Evolutionary conservation across 2,888 invertebrate species (phyloP).

Genomic region (Mythimna ferrago): DNA sequence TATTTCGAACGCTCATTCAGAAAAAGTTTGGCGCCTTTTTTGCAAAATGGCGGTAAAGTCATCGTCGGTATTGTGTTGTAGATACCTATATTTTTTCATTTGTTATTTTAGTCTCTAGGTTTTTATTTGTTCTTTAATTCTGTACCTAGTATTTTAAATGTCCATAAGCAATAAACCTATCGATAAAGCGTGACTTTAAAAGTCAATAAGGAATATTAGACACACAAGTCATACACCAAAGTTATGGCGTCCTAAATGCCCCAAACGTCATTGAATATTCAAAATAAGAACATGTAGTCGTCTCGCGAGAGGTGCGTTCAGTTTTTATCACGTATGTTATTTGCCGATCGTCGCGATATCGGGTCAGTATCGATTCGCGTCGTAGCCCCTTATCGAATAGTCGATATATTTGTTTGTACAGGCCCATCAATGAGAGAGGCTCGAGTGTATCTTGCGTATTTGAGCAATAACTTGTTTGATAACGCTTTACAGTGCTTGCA

Average conservation of each 20-base stretch:
- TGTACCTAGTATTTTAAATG: not conserved
- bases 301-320: conserved; percentile 71
- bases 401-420: conserved; percentile 87
- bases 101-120: not conserved
- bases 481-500: conserved; percentile 83
- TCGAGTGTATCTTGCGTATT: conserved; percentile 88
- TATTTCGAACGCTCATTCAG: conserved; percentile 67
- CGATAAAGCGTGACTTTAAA: not conserved
- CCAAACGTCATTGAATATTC: conserved; percentile 54
- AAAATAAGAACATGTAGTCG: conserved; percentile 57
- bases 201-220: conserved; percentile 21
- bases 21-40: conserved; percentile 73
- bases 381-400: conserved; percentile 83
- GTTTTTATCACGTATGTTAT: conserved; percentile 81
- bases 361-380: conserved; percentile 85
- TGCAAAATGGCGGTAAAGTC: conserved; percentile 56
- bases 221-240: conserved; percentile 40
- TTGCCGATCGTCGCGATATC: conserved; percentile 78
- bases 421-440: conserved; percentile 84
- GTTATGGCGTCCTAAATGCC: conserved; percentile 38
- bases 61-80: too few species aligned
- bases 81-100: not conserved
- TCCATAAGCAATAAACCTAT: not conserved
- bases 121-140: not conserved
- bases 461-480: conserved; percentile 89